Base-by-base conservation (phyloP, 2,113 vertebrate species). In the Saguinus midas region DNA sequence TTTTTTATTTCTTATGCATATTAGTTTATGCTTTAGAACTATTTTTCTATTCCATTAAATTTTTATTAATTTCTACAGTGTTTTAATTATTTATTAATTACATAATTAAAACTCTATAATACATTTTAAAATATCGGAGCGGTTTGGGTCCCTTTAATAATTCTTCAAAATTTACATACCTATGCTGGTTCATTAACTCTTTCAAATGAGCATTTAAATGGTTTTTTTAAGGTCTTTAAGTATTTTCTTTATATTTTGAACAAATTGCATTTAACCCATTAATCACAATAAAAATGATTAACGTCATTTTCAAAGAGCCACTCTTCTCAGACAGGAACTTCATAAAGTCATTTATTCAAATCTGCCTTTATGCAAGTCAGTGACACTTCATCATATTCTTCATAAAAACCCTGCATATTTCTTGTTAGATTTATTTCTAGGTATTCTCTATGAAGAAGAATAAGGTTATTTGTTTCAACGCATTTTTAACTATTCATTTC, bases 71-170 rank as follows among this genome's bases (percentile, higher is more conserved):
- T 92, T 94, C 32, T 37, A 94, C 20, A 43, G 35, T 79, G 14
- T 58, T 94, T 95, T 91, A 73, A 95, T 79, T 93, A 82, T 90
- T 92, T 91, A 40, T 40, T 40, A 40, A 40, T n/a, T n/a, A n/a
- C n/a, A 40, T 40, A 40, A 40, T 40, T 40, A 40, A 91, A 92
- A 32, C 3, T 79, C 10, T 55, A 58, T 81, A 72, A 87, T 48
- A 92, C 1, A 96, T 37, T 93, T 93, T 43, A 43, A 95, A 94
- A 66, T 85, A 94, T 45, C 70, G 84, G 45, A 95, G 73, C 95
- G 32, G 14, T 35, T 95, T 93, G 27, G 6, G 12, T 64, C 3
- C 18, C 18, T 29, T 35, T 80, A 89, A 66, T 52, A 91, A 83
- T 1, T 82, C 45, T 64, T 84, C 12, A 91, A 86, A 96, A 81